These are phyloP conservation scores for Phengaris arion DNA, from an alignment of 2,888 invertebrate species.

Conservation along the genomic window DNA sequence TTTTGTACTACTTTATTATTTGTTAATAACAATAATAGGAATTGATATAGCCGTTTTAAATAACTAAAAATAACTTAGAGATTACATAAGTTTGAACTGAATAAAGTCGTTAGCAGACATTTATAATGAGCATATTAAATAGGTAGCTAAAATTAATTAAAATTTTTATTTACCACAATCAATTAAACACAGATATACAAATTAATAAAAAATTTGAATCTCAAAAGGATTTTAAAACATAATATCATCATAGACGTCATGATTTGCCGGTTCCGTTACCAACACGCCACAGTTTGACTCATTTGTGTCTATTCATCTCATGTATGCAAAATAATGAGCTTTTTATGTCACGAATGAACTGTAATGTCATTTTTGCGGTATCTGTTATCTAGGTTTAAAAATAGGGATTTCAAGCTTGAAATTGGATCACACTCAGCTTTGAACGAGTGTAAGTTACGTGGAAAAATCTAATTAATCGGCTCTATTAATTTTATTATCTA, in stretches of 20 bases:
- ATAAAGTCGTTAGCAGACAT: too few relatives aligned
- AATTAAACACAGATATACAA: background rate
- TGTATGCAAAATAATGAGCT: conserved; percentile 13
- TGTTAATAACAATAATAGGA: background rate
- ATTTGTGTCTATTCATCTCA: conserved; percentile 21
- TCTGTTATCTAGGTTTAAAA: background rate
- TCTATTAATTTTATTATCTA: too few relatives aligned
- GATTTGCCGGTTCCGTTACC: background rate
- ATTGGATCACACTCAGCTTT: background rate
- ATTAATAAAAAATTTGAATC: background rate
- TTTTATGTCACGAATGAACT: conserved; percentile 10
- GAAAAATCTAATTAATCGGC: too few relatives aligned
- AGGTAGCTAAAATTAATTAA: background rate
- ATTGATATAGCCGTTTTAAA: too few relatives aligned
- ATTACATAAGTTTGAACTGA: too few relatives aligned
- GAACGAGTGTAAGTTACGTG: background rate
- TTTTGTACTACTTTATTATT: background rate
- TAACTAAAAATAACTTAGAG: too few relatives aligned
- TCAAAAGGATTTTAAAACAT: background rate
- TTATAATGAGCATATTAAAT: background rate
- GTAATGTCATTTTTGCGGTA: conserved; percentile 4
- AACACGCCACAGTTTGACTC: conserved; percentile 21
- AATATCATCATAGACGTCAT: background rate
- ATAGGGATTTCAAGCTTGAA: background rate
- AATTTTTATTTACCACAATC: background rate